These are phyloP conservation scores for Palythoa heliodiscus DNA, from an alignment of 92 coral and sea anemone species.

Conservation along the genomic window DNA sequence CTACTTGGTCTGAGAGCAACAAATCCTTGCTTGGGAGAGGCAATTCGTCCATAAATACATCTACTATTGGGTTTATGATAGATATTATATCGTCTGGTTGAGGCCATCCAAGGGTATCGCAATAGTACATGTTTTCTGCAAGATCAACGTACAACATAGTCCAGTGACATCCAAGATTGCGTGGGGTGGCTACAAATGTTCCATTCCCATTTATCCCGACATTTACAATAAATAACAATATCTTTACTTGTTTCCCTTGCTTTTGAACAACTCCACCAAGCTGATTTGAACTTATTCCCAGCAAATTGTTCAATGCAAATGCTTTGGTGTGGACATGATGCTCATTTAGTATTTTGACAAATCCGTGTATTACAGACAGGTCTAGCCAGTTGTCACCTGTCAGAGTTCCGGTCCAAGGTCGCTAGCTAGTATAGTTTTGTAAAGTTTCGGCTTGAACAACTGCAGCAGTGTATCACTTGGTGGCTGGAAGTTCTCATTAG, in stretches of 20 bases:
- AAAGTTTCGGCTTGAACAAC: slow-evolving; percentile 36
- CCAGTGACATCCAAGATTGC: slow-evolving; percentile 57
- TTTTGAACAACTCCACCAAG: slow-evolving; percentile 15
- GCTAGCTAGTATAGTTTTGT: slow-evolving; percentile 41
- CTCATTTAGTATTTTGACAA: slow-evolving; percentile 46
- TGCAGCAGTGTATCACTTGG: slow-evolving; percentile 27
- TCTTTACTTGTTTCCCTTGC: slow-evolving; percentile 31
- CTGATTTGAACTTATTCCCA: slow-evolving; percentile 23
- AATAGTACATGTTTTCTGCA: slow-evolving; percentile 32
- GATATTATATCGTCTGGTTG: no score
- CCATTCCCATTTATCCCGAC: slow-evolving; percentile 44
- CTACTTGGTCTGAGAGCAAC: slow-evolving; percentile 34
- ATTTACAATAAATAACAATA: slow-evolving; percentile 51
- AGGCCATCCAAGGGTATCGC: slow-evolving; percentile 36
- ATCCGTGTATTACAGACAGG: slow-evolving; percentile 40
- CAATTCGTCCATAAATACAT: slow-evolving; percentile 35
- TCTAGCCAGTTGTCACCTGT: slow-evolving; percentile 56
- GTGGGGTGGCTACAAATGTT: slow-evolving; percentile 42
- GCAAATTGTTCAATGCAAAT: slow-evolving; percentile 47
- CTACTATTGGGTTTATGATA: no score
- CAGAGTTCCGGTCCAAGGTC: slow-evolving; percentile 50
- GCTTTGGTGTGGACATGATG: slow-evolving; percentile 33
- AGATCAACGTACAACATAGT: slow-evolving; percentile 46
- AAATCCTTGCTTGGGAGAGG: slow-evolving; percentile 40
- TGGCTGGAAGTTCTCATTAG: slow-evolving; percentile 36